Evolutionary conservation across 2,113 vertebrate genomes (phyloP), one percentile per base, ranked within the genome.

Genomic region (Probosciger aterrimus): DNA sequence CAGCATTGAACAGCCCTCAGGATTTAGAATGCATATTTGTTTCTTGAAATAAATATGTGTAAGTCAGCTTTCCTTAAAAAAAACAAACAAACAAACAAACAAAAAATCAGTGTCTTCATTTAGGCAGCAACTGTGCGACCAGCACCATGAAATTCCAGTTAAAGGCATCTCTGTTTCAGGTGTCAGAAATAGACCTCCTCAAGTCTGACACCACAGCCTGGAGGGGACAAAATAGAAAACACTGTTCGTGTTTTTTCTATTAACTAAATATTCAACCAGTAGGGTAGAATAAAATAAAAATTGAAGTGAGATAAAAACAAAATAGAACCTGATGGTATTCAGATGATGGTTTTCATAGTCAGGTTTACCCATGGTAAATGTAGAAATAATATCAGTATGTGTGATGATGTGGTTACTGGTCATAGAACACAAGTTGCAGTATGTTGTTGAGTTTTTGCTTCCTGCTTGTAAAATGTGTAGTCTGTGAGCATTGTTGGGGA

Each of bases 381-480:
- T 25, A 23, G 57, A 52, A 47, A 14, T 18, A 11, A 3, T 6
- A 4, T 19, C 12, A 12, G 1, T 23, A 8, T 1, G 1, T 39
- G 47, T 15, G 31, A 11, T 9, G 64, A 3, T 18, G 28, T 2
- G 31, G 30, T 25, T 0, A 0, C 6, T 11, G 3, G 57, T 3
- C 50, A 70, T 14, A 39, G 22, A 25, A 5, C 35, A 11, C 17
- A 43, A 4, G 8, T 8, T 2, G 0, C 11, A 6, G 35, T 7
- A 6, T 37, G 27, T 0, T n/a, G 18, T 5, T 82, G 50, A 10
- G 41, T 3, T 64, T 89, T 90, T 7, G 5, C 14, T 33, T 82
- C 18, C 23, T 19, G 22, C 1, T 14, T 68, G 52, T 18, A 39
- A n/a, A 4, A 5, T 0, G 1, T 6, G 31, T 43, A 35, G 6